Conservation (phyloP, 1,140 invertebrate species). For the Pissodes strobi region DNA sequence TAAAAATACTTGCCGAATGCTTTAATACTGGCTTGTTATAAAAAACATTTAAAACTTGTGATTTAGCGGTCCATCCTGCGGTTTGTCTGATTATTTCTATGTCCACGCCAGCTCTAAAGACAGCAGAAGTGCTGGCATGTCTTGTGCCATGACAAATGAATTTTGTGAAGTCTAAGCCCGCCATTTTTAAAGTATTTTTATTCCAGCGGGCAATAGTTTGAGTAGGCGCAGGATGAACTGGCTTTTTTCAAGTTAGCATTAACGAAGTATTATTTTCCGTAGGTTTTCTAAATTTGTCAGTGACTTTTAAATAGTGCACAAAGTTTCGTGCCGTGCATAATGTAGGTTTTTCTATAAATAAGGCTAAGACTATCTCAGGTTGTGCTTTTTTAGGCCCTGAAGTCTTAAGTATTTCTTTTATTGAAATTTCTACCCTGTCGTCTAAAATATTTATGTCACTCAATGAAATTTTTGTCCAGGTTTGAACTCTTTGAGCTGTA, state of each 20-base stretch:
- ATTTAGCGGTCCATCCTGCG: neutral
- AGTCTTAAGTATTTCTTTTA: too few species aligned
- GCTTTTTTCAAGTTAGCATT: too few species aligned
- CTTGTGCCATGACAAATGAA: slow-evolving; percentile 2
- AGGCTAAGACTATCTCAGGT: too few species aligned
- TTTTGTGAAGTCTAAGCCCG: neutral
- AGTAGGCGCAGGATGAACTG: too few species aligned
- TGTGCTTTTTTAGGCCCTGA: too few species aligned
- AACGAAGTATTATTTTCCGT: too few species aligned
- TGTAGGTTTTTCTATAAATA: neutral
- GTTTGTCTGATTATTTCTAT: slow-evolving; percentile 1
- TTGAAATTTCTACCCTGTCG: neutral
- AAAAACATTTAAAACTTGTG: slow-evolving; percentile 3
- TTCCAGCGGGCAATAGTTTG: too few species aligned
- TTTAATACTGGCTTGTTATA: neutral
- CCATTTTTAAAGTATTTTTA: neutral
- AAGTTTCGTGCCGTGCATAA: too few species aligned
- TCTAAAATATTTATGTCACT: neutral
- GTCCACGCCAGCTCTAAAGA: too few species aligned
- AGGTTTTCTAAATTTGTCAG: too few species aligned
- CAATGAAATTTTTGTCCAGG: neutral
- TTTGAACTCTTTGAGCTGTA: neutral
- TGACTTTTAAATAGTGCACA: too few species aligned
- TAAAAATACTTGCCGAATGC: neutral
- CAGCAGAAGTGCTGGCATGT: neutral